A percentile compares a stretch with the other conserved stretches of the same genome.
phyloP scores from a whole-genome alignment of 2,888 invertebrate species.

The Protodeltote pygarga region DNA sequence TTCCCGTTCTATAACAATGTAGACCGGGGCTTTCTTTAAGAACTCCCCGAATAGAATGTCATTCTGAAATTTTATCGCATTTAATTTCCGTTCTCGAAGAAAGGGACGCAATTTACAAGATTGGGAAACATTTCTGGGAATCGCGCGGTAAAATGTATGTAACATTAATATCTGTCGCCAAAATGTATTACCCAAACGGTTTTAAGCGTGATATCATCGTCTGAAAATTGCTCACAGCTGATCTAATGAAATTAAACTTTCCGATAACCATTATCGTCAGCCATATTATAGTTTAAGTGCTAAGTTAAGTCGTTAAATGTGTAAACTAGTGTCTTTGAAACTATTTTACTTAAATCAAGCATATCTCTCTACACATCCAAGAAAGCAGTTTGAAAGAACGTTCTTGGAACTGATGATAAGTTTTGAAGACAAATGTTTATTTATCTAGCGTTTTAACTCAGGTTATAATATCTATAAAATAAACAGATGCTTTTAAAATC shows the following conservation, averaged over 20 bases:
- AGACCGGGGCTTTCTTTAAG: slow-evolving; percentile 18
- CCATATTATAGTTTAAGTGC: slow-evolving; percentile 21
- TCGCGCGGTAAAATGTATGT: neutral
- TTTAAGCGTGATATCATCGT: too few species aligned
- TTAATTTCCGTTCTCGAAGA: slow-evolving; percentile 20
- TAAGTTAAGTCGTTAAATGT: slow-evolving; percentile 24
- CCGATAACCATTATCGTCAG: slow-evolving; percentile 6
- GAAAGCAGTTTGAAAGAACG: too few species aligned
- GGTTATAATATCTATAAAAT: too few species aligned
- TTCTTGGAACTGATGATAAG: too few species aligned
- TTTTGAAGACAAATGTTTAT: too few species aligned
- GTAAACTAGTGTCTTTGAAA: slow-evolving; percentile 6
- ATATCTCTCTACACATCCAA: neutral
- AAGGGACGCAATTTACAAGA: neutral
- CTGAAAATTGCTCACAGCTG: slow-evolving; percentile 8
- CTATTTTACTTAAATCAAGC: neutral
- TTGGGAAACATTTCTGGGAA: neutral
- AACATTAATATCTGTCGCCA: too few species aligned
- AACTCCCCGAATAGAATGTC: slow-evolving; percentile 11
- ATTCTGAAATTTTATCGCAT: slow-evolving; percentile 18
- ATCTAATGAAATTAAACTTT: slow-evolving; percentile 29
- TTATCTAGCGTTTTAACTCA: too few species aligned
- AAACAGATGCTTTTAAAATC: too few species aligned
- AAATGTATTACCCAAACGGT: too few species aligned
- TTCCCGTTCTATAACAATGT: slow-evolving; percentile 28